A percentile compares a stretch with the other conserved stretches of the same genome.
phyloP scores from a whole-genome alignment of 2,888 invertebrate genomes.

The Synanthedon vespiformis region DNA sequence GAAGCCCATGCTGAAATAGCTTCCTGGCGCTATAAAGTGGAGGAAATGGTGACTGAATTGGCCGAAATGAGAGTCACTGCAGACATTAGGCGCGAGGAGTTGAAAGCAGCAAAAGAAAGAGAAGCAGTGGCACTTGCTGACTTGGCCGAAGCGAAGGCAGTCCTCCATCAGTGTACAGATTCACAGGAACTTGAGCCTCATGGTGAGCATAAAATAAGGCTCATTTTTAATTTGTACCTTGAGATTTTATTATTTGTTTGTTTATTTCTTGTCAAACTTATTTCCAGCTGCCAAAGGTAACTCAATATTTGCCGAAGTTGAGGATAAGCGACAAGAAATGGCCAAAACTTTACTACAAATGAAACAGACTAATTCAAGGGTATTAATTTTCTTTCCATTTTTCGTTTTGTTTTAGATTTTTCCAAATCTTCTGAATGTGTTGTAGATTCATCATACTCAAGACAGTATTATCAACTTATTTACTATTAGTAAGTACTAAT shows the following conservation, averaged over 20 bases:
- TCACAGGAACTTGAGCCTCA: conserved; percentile 47
- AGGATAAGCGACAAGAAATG: conserved; percentile 75
- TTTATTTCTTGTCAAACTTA: not conserved
- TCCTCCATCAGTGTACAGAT: conserved; percentile 46
- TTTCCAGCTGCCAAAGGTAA: conserved; percentile 72
- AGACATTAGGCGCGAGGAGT: conserved; percentile 43
- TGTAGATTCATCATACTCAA: too few relatives aligned
- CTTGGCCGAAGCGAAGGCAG: conserved; percentile 44
- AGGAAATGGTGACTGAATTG: conserved; percentile 42
- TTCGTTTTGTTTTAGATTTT: too few relatives aligned
- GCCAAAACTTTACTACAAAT: conserved; percentile 68
- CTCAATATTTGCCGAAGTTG: conserved; percentile 75
- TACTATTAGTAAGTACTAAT: too few relatives aligned
- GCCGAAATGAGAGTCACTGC: conserved; percentile 41
- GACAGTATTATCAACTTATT: not conserved
- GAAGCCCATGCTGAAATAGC: conserved; percentile 33
- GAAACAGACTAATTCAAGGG: conserved; percentile 70
- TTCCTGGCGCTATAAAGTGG: conserved; percentile 45
- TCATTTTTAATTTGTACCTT: too few relatives aligned
- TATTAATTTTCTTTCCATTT: conserved; percentile 10
- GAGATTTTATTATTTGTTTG: too few relatives aligned
- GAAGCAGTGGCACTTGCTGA: conserved; percentile 48
- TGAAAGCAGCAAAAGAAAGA: conserved; percentile 40
- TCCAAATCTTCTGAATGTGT: too few relatives aligned
- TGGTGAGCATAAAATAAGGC: conserved; percentile 22